Evolutionary conservation across 2,888 invertebrate species (phyloP), one percentile per base, ranked within the genome.

Genomic region (Tinea pellionella): DNA sequence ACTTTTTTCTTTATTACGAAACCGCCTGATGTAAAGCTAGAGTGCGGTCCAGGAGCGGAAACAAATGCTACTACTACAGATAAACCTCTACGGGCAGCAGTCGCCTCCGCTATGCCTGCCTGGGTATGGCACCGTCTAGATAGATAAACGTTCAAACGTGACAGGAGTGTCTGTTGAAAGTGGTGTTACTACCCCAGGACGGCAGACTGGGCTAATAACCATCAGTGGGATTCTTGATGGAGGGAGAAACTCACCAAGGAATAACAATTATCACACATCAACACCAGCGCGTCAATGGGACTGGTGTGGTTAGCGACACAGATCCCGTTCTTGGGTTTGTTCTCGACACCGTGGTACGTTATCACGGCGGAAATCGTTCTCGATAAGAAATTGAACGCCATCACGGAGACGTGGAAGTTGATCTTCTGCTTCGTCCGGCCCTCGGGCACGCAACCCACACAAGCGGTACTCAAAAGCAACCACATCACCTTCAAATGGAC

Each of bases 301-400:
- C 98, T 98, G 4, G 99, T 99, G 85, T 99, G 99, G 87, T 99
- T 99, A 57, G 99, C 99, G 29, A 99, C 99, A 87, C 98, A 99
- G 69, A 99, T 99, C 51, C 92, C 93, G 65, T 82, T 88, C 69
- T 91, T 91, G 32, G 97, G 97, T 68, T 91, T 91, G 78, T 97
- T 95, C 75, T 96, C 95, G 60, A 91, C 91, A 77, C 93, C 95
- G 82, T 96, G 95, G 81, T 95, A 96, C 24, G 92, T 93, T 67
- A 96, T 92, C 63, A 96, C 95, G 29, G 94, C 92, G 8, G 98
- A 98, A 71, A 98, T 92, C 60, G 97, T 95, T 63, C 97, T 92
- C 60, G 96, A 95, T 66, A 98, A 89, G 68, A 99, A 93, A 73
- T 96, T 94, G 88, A 98, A 98, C 82, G 96, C 96, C 90, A 95